Evolutionary conservation across 1,140 invertebrate species (phyloP).

Genomic region (Saccostrea echinata): DNA sequence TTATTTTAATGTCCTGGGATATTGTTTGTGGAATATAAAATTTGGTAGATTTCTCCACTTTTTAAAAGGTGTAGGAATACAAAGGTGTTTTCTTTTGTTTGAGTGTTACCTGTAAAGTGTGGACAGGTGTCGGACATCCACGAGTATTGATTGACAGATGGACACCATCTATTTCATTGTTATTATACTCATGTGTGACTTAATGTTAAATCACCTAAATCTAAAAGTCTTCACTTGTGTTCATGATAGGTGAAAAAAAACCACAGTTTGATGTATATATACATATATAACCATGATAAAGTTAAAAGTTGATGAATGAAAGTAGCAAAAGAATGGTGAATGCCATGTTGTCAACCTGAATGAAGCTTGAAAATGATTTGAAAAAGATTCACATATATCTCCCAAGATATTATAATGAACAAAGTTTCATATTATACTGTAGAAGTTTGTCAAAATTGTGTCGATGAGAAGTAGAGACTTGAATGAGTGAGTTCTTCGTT

Average conservation of each 20-base stretch:
- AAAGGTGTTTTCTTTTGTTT: neutral
- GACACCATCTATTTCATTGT: neutral
- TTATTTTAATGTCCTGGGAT: neutral
- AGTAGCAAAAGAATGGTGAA: no score
- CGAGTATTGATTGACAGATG: constrained; percentile 30
- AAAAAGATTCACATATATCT: neutral
- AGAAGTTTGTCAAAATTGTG: no score
- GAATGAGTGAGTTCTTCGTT: neutral
- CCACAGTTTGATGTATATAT: neutral
- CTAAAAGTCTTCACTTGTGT: neutral
- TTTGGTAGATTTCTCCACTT: neutral
- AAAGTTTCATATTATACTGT: no score
- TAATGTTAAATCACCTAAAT: neutral
- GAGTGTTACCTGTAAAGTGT: constrained; percentile 15
- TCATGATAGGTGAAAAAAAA: neutral
- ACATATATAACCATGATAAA: no score
- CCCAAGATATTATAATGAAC: no score
- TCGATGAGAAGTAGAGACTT: neutral
- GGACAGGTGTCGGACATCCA: constrained; percentile 25
- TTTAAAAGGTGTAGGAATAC: neutral
- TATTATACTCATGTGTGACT: neutral
- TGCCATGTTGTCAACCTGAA: no score
- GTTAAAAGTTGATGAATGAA: no score
- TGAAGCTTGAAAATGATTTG: no score
- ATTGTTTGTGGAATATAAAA: neutral